Evolutionary conservation across 2,888 invertebrate genomes (phyloP), one percentile per base, ranked within the genome.

Genomic region (Malthinus flaveolus): DNA sequence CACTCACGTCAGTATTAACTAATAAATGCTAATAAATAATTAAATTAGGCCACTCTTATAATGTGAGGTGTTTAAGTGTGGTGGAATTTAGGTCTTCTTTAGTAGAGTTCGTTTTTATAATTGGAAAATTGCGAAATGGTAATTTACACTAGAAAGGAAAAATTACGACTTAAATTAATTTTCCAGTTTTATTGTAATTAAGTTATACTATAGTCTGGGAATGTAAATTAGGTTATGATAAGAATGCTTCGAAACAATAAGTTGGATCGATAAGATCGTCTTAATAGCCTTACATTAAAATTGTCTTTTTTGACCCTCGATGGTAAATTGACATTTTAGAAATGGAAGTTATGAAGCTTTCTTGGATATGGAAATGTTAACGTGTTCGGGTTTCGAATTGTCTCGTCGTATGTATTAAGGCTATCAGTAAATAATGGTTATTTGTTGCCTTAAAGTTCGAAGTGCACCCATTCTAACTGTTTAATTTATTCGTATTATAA

Each of bases 1-100:
- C 39, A 12, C 39, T 9, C 39, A 39, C 39, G 15, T 9, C 39
- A 23, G 23, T 42, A 39, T 12, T 5, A 23, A 23, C 23, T 39
- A n/a, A 47, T 32, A 8, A 34, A 42, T 13, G 13, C 49, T 15
- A 12, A 36, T 46, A 34, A 50, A 56, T 46, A 50, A 50, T 46
- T 56, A 50, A 46, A 56, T 56, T 56, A 47, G 50, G 13, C 45
- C 37, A 11, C 33, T 48, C 45, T 37, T 23, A 23, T 23, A 23
- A 23, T 23, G 51, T 32, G 50, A 34, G 46, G 50, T 46, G 46
- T 46, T n/a, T 45, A 50, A 36, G 32, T 34, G 49, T 31, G 6
- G 10, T 34, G 56, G 56, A 46, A 56, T 56, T 51, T 56, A 15
- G 56, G 56, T 56, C 56, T 12, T 39, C 15, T 39, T 39, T 15